Base-by-base conservation (phyloP, 1,140 invertebrate species). In the Pseudomyrmex concolor region DNA sequence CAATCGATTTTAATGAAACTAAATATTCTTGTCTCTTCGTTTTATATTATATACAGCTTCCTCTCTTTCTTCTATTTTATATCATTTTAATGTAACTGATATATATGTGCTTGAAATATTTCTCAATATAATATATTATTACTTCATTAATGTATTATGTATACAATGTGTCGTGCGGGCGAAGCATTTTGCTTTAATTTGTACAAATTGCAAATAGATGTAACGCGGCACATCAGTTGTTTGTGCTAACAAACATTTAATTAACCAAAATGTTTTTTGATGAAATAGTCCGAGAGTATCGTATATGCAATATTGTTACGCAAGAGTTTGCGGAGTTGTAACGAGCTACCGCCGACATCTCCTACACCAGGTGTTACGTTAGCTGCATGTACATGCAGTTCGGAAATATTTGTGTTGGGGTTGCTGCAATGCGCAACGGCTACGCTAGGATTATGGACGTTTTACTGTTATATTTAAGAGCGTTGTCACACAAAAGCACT, bases 351-450 rank as follows among this genome's bases (percentile, higher is more conserved):
- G 57, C 43, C 43, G 57, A 34, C 13, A 15, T 12, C 71, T 13
- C 15, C 45, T 10, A n/a, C 19, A 74, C 83, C 34, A 34, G 34
- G 34, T 85, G 67, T 54, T 86, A 54, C 85, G 83, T 77, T 85
- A 77, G 81, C 68, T 89, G 64, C 82, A 78, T 70, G 67, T 70
- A 70, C 34, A 34, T 34, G 34, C 34, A 34, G 70, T 45, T 63
- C 19, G 55, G 10, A 48, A 59, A 45, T 9, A 68, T 51, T 62
- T 62, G 86, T 86, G 84, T 80, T 84, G 82, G 86, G 74, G 83
- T 88, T 89, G 88, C 89, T 90, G 89, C 89, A 90, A 89, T 90
- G 88, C 88, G 88, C 88, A 90, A 90, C 84, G 84, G 66, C 80
- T 22, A 71, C 60, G 62, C 80, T 66, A 55, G 70, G 34, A 78